Conservation (phyloP, 2,113 vertebrate genomes). For the Pyxicephalus adspersus region DNA sequence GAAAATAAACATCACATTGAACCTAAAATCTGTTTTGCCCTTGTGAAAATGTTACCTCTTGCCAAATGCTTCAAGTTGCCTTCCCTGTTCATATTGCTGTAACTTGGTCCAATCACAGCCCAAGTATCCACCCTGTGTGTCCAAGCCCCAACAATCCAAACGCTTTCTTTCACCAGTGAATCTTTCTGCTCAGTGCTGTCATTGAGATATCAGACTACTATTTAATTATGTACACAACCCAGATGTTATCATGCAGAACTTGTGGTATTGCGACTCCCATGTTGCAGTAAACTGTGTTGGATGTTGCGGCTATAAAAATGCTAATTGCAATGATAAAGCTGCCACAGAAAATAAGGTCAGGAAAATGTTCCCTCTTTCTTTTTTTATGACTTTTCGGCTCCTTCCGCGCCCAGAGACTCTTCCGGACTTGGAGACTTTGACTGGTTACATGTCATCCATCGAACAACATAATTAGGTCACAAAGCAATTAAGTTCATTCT, state of each 20-base stretch:
- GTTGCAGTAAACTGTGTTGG: neutral
- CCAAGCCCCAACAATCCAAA: too few relatives aligned
- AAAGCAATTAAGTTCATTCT: conserved; percentile 38
- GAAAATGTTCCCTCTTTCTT: neutral
- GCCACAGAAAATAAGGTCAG: conserved; percentile 4
- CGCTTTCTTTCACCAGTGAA: neutral
- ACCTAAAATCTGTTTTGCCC: too few relatives aligned
- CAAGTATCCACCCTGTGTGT: too few relatives aligned
- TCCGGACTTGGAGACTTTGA: neutral
- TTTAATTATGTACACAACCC: neutral
- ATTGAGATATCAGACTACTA: neutral
- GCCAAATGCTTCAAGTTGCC: too few relatives aligned
- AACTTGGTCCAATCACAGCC: too few relatives aligned
- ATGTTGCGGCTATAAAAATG: conserved; percentile 23
- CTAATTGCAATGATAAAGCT: conserved; percentile 17
- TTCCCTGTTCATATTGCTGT: too few relatives aligned
- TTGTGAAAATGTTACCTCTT: too few relatives aligned
- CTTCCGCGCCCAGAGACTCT: neutral
- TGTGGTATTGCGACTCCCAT: neutral
- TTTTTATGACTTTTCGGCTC: neutral
- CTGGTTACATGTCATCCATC: conserved; percentile 5
- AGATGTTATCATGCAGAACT: conserved; percentile 1
- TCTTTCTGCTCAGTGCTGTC: neutral
- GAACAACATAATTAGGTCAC: conserved; percentile 41
- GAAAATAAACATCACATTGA: too few relatives aligned